Evolutionary conservation across 2,113 vertebrate genomes (phyloP), one percentile per base, ranked within the genome.

Genomic region (Jaculus jaculus): DNA sequence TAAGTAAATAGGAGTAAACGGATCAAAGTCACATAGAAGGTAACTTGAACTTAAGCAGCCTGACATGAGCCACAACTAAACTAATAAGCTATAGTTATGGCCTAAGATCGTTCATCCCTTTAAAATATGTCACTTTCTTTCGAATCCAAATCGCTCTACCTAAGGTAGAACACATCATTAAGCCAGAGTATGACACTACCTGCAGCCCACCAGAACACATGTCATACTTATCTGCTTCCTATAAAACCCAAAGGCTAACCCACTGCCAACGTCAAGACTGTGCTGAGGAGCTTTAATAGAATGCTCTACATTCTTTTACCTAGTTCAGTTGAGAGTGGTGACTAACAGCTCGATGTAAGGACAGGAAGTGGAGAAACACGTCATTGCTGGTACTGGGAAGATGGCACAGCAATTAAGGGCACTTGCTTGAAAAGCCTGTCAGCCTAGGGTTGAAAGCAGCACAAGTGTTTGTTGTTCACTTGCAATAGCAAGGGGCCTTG

Each of bases 41-140:
- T 78, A 92, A 72, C 71, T 81, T 80, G 69, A 95, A 75, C 34
- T 63, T 71, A 75, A 91, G 79, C 15, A 85, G 2, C 63, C 63
- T 82, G 24, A 24, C 37, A 71, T 71, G 78, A 93, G 24, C 12
- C 72, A 60, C 66, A 90, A 47, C 2, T 26, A 84, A 77, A 60
- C n/a, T 65, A 72, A 93, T 42, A 66, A 34, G 37, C 68, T 66
- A 54, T 32, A 82, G n/a, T 26, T 71, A 68, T 26, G 61, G 37
- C 23, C 24, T 18, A 69, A 94, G 42, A 95, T 47, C 66, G 24
- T 24, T 54, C 58, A 89, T 34, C 88, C 58, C 61, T 93, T 82
- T 74, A 34, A 95, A 93, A 90, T 12, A 24, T 7, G 3, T 39
- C 32, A 77, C 66, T 85, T 90, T 90, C 78, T 90, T 79, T 78